Evolutionary conservation across 2,797 vertebrate genomes (phyloP).

Genomic region (Esox masquinongy): DNA sequence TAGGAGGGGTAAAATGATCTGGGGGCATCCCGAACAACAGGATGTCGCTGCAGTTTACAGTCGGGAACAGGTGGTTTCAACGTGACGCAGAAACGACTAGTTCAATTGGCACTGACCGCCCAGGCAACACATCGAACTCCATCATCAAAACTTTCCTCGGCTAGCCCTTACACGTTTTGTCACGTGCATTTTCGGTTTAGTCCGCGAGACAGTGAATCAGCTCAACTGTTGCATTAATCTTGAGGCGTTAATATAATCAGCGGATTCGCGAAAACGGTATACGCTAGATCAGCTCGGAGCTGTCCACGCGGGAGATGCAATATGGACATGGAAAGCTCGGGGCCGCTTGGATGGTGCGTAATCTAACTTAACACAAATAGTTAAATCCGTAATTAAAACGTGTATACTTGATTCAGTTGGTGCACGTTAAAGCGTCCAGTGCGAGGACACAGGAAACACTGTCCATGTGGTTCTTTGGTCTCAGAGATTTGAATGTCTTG

Average conservation of each 20-base stretch:
- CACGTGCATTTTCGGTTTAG: constrained; percentile 14
- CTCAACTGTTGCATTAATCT: constrained; percentile 17
- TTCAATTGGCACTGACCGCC: not conserved
- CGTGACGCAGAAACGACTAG: constrained; percentile 31
- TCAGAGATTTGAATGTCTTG: not conserved
- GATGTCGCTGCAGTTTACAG: not conserved
- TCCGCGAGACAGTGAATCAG: not conserved
- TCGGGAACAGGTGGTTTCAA: constrained; percentile 21
- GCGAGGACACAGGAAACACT: too few relatives aligned
- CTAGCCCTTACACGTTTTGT: constrained; percentile 13
- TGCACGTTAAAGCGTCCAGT: not conserved
- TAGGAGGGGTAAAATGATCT: not conserved
- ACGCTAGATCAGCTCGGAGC: constrained; percentile 16
- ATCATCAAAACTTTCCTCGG: constrained; percentile 13
- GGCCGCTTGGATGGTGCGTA: constrained; percentile 21
- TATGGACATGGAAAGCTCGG: not conserved
- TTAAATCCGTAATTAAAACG: not conserved
- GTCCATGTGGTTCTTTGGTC: too few relatives aligned
- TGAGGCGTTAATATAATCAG: constrained; percentile 1
- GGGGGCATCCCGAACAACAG: constrained; percentile 17
- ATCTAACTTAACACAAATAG: not conserved
- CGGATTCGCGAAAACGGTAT: constrained; percentile 19
- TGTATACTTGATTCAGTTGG: not conserved
- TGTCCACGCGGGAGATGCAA: constrained; percentile 1
- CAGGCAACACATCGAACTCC: constrained; percentile 1